Percentiles rank a stretch among this genome's conserved stretches.
phyloP scores from a whole-genome alignment of 2,797 vertebrate species.

The Gymnoscopelus microlampas region DNA sequence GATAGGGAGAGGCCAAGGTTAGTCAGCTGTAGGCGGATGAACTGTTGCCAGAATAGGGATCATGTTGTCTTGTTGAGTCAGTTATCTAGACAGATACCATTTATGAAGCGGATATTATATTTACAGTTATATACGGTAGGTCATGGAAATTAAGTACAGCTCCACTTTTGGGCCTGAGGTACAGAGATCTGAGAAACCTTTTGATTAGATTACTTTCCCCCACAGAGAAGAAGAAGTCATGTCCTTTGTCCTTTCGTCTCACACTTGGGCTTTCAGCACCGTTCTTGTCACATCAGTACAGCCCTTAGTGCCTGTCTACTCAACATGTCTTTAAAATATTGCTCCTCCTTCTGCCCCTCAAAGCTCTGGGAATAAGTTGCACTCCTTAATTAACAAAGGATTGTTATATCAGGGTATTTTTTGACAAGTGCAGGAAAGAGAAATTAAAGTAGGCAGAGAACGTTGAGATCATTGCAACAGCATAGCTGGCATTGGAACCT shows the following conservation, averaged over 20 bases:
- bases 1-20: background rate
- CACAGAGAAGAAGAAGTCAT: background rate
- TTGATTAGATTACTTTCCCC: background rate
- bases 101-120: background rate
- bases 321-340: background rate
- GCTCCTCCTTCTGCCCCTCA: background rate
- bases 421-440: background rate
- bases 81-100: background rate
- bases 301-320: slow-evolving; percentile 20
- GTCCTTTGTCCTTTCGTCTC: too few species aligned
- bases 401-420: background rate
- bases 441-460: too few species aligned
- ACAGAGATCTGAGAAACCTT: background rate
- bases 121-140: too few species aligned
- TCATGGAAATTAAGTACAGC: too few species aligned
- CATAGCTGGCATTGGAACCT: background rate
- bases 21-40: background rate
- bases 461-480: background rate
- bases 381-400: background rate
- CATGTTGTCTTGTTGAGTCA: background rate
- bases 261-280: background rate
- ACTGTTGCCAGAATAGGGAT: slow-evolving; percentile 12
- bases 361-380: background rate
- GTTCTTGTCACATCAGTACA: slow-evolving; percentile 25
- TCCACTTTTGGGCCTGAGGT: too few species aligned